Evolutionary conservation across 2,888 invertebrate species (phyloP).

Genomic region (Oscheius sp.): DNA sequence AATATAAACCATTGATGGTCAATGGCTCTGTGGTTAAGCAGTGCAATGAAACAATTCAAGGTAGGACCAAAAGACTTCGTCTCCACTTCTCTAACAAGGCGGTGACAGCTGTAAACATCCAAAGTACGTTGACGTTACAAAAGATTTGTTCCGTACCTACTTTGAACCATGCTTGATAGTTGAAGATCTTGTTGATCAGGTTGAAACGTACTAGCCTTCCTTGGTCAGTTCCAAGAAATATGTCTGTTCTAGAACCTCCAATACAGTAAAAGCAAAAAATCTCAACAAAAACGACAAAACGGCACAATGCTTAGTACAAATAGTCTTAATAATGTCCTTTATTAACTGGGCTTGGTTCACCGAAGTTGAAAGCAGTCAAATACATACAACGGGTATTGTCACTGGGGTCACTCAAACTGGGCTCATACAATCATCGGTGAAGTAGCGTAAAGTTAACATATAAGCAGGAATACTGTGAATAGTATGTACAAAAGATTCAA

Average conservation of each 20-base stretch:
- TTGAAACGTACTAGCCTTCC: conserved; percentile 14
- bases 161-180: background rate
- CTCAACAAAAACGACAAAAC: too few relatives aligned
- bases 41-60: too few relatives aligned
- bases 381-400: conserved; percentile 12
- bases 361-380: conserved; percentile 28
- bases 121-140: too few relatives aligned
- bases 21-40: too few relatives aligned
- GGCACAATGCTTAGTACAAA: background rate
- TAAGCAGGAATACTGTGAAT: conserved; percentile 20
- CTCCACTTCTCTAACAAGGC: too few relatives aligned
- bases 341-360: conserved; percentile 34
- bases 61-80: too few relatives aligned
- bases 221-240: conserved; percentile 20
- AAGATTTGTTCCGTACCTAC: too few relatives aligned
- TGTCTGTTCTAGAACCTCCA: conserved; percentile 9
- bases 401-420: conserved; percentile 28
- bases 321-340: background rate
- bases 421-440: conserved; percentile 33
- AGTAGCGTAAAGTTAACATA: background rate
- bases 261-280: background rate
- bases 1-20: too few relatives aligned
- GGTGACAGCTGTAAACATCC: too few relatives aligned
- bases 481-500: background rate
- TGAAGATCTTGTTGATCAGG: background rate